phyloP scores from a whole-genome alignment of 2,797 vertebrate species.

The Cirrhinus molitorella region DNA sequence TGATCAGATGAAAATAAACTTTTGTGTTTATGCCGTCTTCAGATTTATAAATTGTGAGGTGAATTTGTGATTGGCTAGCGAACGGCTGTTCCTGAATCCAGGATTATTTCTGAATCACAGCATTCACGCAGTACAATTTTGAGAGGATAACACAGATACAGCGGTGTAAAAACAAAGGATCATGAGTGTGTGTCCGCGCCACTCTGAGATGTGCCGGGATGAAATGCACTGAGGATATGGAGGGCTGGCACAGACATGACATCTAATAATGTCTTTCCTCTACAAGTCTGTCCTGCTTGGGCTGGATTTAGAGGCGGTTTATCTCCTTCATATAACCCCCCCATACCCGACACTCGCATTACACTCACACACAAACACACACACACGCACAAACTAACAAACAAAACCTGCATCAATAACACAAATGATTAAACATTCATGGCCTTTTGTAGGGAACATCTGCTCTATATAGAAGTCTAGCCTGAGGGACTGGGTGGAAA shows the following conservation, averaged over 20 bases:
- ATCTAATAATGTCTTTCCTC: constrained; percentile 56
- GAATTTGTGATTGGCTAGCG: constrained; percentile 32
- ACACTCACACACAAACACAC: constrained; percentile 63
- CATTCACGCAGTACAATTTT: constrained; percentile 39
- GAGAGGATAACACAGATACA: constrained; percentile 52
- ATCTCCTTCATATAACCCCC: constrained; percentile 50
- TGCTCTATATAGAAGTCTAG: constrained; percentile 81
- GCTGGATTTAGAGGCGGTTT: constrained; percentile 52
- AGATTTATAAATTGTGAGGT: constrained; percentile 22
- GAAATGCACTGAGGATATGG: constrained; percentile 49
- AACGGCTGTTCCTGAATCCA: constrained; percentile 12
- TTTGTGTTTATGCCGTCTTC: neutral
- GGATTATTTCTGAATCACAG: constrained; percentile 33
- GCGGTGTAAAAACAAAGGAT: constrained; percentile 52
- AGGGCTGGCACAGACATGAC: constrained; percentile 53
- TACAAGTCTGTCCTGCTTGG: constrained; percentile 50
- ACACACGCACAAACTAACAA: constrained; percentile 66
- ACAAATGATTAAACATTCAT: constrained; percentile 90
- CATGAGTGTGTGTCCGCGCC: constrained; percentile 40
- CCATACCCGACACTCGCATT: constrained; percentile 57
- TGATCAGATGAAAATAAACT: neutral
- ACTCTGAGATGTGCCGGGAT: constrained; percentile 43
- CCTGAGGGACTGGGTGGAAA: constrained; percentile 77
- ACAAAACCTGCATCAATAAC: constrained; percentile 88
- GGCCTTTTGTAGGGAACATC: constrained; percentile 84